Percentiles rank a stretch among this genome's conserved stretches.
Conservation (phyloP, 2,797 vertebrate species). For the Tympanoctomys barrerae region DNA sequence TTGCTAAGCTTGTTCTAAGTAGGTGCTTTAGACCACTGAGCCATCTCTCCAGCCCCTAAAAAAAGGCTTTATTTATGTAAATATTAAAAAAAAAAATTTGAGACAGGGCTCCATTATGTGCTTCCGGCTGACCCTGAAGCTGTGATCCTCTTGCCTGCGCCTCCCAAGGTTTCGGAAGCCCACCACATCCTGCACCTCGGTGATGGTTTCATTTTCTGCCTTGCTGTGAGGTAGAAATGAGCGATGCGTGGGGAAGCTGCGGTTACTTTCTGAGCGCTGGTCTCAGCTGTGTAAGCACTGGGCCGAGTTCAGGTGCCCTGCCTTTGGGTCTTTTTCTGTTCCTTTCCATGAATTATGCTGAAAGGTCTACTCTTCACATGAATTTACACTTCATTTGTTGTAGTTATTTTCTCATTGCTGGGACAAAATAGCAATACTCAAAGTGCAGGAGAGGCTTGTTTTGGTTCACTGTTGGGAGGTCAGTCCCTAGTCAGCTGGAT, state of each 20-base stretch:
- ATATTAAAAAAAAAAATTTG: background rate
- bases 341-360: background rate
- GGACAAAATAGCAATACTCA: background rate
- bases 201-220: background rate
- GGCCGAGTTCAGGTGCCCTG: background rate
- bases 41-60: no score
- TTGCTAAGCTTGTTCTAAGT: no score
- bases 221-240: background rate
- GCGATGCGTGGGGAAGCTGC: background rate
- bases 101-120: background rate
- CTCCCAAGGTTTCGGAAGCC: background rate
- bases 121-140: background rate
- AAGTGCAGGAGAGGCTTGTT: background rate
- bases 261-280: background rate
- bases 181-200: background rate
- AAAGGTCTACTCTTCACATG: background rate
- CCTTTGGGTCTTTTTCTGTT: background rate
- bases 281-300: background rate
- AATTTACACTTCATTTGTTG: conserved; percentile 18
- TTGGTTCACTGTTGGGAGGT: background rate
- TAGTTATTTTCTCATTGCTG: background rate
- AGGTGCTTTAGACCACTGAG: no score
- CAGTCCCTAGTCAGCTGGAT: background rate
- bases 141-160: background rate
- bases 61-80: background rate